A percentile compares a stretch with the other conserved stretches of the same genome.
Evolutionary conservation across 2,797 vertebrate genomes (phyloP).

Genomic region (Lycodopsis pacificus): DNA sequence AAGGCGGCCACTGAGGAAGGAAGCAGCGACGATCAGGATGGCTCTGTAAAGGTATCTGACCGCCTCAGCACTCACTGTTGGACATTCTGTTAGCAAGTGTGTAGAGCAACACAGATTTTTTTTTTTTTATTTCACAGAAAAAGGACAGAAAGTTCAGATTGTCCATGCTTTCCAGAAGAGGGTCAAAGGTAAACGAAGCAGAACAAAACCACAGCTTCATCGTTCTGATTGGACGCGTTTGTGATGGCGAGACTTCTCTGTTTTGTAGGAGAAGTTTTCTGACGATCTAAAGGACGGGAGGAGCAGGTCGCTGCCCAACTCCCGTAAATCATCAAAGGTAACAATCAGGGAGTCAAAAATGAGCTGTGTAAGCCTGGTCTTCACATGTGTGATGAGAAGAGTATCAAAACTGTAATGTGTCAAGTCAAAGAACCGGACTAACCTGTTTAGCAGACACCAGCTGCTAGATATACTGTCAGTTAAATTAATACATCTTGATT

Average conservation of each 20-base stretch:
- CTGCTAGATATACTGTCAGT: background rate
- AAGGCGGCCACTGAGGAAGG: slow-evolving; percentile 48
- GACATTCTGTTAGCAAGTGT: background rate
- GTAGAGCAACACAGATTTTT: background rate
- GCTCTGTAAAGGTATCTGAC: slow-evolving; percentile 60
- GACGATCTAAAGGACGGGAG: slow-evolving; percentile 42
- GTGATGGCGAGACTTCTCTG: fast-evolving
- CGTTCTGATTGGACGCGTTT: background rate
- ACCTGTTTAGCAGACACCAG: background rate
- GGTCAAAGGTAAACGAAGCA: slow-evolving; percentile 73
- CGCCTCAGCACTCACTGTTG: fast-evolving
- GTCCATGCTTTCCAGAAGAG: slow-evolving; percentile 60
- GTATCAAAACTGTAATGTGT: background rate
- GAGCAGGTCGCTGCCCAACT: slow-evolving; percentile 20
- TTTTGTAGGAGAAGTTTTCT: slow-evolving; percentile 53
- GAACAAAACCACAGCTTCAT: background rate
- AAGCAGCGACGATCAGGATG: slow-evolving; percentile 58
- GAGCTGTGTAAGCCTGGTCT: background rate
- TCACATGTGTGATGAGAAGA: background rate
- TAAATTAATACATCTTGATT: background rate
- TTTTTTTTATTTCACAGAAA: slow-evolving; percentile 64
- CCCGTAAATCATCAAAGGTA: slow-evolving; percentile 63
- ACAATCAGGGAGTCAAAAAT: background rate
- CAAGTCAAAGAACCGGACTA: background rate
- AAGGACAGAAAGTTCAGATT: slow-evolving; percentile 63